Conservation (phyloP, 2,113 vertebrate species). For the Hyaena hyaena region DNA sequence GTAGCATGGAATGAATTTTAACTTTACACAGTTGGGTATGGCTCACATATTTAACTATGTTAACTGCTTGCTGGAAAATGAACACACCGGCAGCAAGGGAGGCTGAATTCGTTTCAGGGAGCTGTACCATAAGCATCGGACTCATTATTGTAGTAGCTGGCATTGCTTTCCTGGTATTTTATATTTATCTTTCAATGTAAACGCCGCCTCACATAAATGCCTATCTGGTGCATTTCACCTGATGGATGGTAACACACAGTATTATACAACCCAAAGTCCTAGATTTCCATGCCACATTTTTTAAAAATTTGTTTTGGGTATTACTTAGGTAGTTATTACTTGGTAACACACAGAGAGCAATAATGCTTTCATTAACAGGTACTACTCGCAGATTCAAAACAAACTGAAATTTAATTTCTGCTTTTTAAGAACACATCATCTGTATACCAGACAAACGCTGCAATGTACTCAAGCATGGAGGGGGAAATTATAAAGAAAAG, state of each 20-base stretch:
- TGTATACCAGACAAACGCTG: constrained; percentile 64
- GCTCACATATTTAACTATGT: neutral
- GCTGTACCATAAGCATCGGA: neutral
- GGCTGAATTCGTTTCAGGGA: neutral
- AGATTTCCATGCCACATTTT: constrained; percentile 56
- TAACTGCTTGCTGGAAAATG: constrained; percentile 52
- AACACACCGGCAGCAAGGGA: constrained; percentile 28
- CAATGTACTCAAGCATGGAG: constrained; percentile 73
- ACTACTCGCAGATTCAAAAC: constrained; percentile 55
- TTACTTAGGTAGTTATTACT: constrained; percentile 48
- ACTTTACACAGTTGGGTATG: neutral
- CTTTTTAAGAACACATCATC: constrained; percentile 56
- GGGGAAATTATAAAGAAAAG: constrained; percentile 73
- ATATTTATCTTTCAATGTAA: constrained; percentile 59
- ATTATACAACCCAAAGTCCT: constrained; percentile 46
- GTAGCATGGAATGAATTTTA: neutral
- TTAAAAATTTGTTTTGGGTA: constrained; percentile 33
- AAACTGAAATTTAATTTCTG: constrained; percentile 75
- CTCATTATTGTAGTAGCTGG: constrained; percentile 50
- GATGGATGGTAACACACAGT: neutral
- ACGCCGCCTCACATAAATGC: constrained; percentile 71
- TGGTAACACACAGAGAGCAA: constrained; percentile 68
- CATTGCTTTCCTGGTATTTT: constrained; percentile 57
- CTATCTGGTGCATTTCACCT: constrained; percentile 70
- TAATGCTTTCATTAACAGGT: constrained; percentile 58